Base-by-base conservation (phyloP, 2,888 invertebrate genomes). In the Steromphala cineraria region DNA sequence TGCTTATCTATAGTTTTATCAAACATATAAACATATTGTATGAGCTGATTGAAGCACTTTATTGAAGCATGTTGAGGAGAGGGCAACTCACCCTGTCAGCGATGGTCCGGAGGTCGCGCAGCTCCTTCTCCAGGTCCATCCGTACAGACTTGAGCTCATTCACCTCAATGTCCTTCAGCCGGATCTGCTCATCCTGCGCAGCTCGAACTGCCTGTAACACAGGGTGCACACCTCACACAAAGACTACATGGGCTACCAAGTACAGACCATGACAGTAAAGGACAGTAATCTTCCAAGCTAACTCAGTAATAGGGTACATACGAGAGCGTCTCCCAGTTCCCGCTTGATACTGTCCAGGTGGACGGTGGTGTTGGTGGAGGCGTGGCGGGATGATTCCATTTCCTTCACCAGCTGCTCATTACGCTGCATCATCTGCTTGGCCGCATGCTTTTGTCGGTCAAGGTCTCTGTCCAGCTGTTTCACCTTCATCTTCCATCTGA, bases 401-500 rank as follows among this genome's bases (percentile, higher is more conserved):
- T 92, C 92, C 81, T 91, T 92, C 19, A 91, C 86, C 71, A 92
- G 87, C 82, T 91, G 90, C 83, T 92, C 92, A 83, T 90, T 90
- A n/a, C 92, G 86, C 81, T 89, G 87, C 82, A 89, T 86, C 85
- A 91, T 87, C 79, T 90, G 89, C 31, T 88, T 84, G 36, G 87
- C 86, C 28, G 90, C 89, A 81, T 91, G 90, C 85, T 91, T 90
- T 36, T 89, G 87, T 15, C 91, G 84, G 81, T 92, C 92, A n/a
- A 90, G 81, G 80, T 92, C 92, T 28, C 90, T 83, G 86, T 92
- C 92, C 53, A 92, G 79, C 79, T 92, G 89, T 81, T 91, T 91
- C 53, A 91, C 91, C 83, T 92, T 92, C 81, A 89, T 82, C 83
- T 92, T 92, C 92, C 92, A 92, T 79, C 92, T 92, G 80, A 21